Base-by-base conservation (phyloP, 2,113 vertebrate species). In the Aegithalos caudatus region DNA sequence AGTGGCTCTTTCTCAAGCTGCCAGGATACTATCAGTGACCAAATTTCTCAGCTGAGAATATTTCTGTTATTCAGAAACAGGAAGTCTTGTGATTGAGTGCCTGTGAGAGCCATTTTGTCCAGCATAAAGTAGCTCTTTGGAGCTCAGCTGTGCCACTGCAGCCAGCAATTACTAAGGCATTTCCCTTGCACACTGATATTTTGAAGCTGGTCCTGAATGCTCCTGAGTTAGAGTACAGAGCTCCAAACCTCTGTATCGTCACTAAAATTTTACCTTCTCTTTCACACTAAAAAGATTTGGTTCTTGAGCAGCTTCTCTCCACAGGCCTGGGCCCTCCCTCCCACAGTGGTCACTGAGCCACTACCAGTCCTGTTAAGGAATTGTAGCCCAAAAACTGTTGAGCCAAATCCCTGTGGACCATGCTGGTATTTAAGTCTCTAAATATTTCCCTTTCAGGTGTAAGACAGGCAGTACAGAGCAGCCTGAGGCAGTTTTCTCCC, bases 41-140 rank as follows among this genome's bases (percentile, higher is more conserved):
- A 89, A 81, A 89, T 79, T 91, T 87, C 73, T 87, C 61, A 87
- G n/a, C 48, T 89, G 65, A 94, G 67, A 81, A 44, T 61, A 79
- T 70, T 91, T 91, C 57, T 81, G 24, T 45, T 57, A 16, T 77
- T 77, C 73, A 70, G 69, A 88, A 88, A 77, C 28, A 70, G 66
- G 42, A 93, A 66, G 38, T 58, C 65, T 81, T 94, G 48, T 56
- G 48, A 48, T 38, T 89, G 60, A 81, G 66, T 85, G 62, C 42
- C 70, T 69, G 12, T 65, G 57, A 82, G 42, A 62, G 57, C 12
- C 58, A 76, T 85, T 91, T 84, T 78, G 12, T 79, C 29, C 50
- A 62, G 35, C 21, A 54, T 50, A 57, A 86, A 86, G 29, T 22
- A 57, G 29, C 33, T 87, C 48, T 89, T 79, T 50, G 21, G 45